Conservation (phyloP, 1,140 invertebrate species). For the Dreissena rostriformis region DNA sequence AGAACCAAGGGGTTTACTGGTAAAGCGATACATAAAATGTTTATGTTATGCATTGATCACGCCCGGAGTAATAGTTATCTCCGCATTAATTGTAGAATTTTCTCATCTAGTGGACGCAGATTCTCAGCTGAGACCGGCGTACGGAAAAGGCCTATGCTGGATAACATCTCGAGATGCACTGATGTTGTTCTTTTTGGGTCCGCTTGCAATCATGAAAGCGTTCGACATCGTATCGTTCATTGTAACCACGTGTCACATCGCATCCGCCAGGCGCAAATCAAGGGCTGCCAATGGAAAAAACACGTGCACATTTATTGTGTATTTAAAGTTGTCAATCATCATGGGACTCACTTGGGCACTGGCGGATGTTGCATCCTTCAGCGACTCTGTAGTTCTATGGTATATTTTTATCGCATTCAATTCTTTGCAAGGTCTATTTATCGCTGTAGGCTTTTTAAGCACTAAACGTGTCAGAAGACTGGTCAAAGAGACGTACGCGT, state of each 20-base stretch:
- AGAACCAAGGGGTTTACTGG: constrained; percentile 39
- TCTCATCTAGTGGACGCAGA: constrained; percentile 33
- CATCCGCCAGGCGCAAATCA: constrained; percentile 63
- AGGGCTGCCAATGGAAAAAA: constrained; percentile 38
- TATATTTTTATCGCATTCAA: constrained; percentile 68
- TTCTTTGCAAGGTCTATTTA: constrained; percentile 67
- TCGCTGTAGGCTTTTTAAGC: constrained; percentile 58
- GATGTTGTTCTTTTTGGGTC: constrained; percentile 76
- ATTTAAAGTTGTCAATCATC: constrained; percentile 81
- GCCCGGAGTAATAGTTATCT: constrained; percentile 81
- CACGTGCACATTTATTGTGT: constrained; percentile 80
- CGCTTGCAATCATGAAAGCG: constrained; percentile 72
- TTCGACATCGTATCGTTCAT: constrained; percentile 74
- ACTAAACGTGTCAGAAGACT: constrained; percentile 50
- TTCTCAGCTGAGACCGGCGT: constrained; percentile 57
- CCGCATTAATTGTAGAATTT: constrained; percentile 81
- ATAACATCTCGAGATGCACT: constrained; percentile 69
- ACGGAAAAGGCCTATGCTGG: constrained; percentile 81
- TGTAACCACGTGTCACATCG: constrained; percentile 81
- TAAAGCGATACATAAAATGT: constrained; percentile 81
- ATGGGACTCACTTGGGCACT: constrained; percentile 79
- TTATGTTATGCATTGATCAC: constrained; percentile 76
- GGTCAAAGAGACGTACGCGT: constrained; percentile 9
- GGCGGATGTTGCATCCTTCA: constrained; percentile 69
- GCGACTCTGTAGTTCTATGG: constrained; percentile 54